Conservation (phyloP, 2,113 vertebrate species). For the Oreotragus oreotragus region DNA sequence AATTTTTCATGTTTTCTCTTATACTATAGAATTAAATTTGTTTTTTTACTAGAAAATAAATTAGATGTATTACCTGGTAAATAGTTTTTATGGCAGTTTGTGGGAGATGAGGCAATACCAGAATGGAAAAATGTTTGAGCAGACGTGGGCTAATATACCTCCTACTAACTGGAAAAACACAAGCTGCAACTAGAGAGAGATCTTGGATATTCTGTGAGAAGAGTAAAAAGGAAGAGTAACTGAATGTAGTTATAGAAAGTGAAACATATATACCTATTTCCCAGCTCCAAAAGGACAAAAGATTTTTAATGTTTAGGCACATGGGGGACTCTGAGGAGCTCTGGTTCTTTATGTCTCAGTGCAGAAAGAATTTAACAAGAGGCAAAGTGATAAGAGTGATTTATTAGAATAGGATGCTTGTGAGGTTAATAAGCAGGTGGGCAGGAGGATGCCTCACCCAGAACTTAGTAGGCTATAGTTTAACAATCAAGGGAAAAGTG, state of each 20-base stretch:
- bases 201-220: conserved; percentile 67
- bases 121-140: conserved; percentile 73
- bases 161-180: conserved; percentile 31
- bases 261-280: neutral
- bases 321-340: neutral
- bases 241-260: neutral
- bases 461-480: neutral
- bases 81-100: conserved; percentile 62
- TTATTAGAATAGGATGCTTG: neutral
- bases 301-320: neutral
- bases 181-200: conserved; percentile 71
- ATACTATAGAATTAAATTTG: neutral
- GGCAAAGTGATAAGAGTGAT: neutral
- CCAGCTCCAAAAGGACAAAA: neutral
- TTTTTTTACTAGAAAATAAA: neutral
- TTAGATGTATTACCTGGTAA: conserved; percentile 64
- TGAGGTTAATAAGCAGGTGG: neutral
- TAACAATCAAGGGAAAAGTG: neutral
- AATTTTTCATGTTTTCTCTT: neutral
- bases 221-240: neutral
- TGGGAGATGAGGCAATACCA: conserved; percentile 74
- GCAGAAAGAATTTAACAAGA: neutral
- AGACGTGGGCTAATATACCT: conserved; percentile 67
- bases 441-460: neutral
- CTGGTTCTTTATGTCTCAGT: neutral